A percentile compares a stretch with the other conserved stretches of the same genome.
Conservation (phyloP, 2,113 vertebrate genomes). For the Pedetes capensis region DNA sequence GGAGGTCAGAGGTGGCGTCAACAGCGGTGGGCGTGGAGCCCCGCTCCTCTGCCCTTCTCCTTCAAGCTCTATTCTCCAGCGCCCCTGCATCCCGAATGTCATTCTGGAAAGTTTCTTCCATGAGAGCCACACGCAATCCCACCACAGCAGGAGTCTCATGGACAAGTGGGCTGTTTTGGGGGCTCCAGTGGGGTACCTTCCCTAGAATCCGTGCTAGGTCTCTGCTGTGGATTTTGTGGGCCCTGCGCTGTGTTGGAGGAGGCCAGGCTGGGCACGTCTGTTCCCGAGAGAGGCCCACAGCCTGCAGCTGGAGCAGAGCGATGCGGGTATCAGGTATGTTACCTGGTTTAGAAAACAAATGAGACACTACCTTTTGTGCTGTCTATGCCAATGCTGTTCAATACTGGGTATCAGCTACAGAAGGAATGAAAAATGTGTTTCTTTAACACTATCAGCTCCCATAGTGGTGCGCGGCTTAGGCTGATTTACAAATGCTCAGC, state of each 20-base stretch:
- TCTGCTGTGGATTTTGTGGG: no score
- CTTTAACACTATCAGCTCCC: slow-evolving; percentile 76
- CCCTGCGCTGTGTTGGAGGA: background rate
- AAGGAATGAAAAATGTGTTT: slow-evolving; percentile 81
- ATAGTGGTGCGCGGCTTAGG: slow-evolving; percentile 70
- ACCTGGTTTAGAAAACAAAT: slow-evolving; percentile 62
- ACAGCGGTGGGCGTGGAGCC: background rate
- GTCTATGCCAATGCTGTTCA: slow-evolving; percentile 57
- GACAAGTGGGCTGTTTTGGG: background rate
- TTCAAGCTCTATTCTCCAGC: background rate
- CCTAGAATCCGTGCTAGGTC: background rate
- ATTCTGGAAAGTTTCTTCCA: background rate
- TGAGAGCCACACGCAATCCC: background rate
- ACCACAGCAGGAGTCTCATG: background rate
- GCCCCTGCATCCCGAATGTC: background rate
- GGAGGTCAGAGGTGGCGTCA: background rate
- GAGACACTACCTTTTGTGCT: slow-evolving; percentile 1
- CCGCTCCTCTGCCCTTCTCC: background rate
- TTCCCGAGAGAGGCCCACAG: background rate
- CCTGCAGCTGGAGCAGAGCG: background rate
- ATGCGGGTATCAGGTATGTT: background rate
- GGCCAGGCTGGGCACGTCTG: fast-evolving
- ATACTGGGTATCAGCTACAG: slow-evolving; percentile 74
- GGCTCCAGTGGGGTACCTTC: background rate
- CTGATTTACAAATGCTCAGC: slow-evolving; percentile 78